Evolutionary conservation across 2,113 vertebrate species (phyloP).

Genomic region (Petrocephalus zakoni): DNA sequence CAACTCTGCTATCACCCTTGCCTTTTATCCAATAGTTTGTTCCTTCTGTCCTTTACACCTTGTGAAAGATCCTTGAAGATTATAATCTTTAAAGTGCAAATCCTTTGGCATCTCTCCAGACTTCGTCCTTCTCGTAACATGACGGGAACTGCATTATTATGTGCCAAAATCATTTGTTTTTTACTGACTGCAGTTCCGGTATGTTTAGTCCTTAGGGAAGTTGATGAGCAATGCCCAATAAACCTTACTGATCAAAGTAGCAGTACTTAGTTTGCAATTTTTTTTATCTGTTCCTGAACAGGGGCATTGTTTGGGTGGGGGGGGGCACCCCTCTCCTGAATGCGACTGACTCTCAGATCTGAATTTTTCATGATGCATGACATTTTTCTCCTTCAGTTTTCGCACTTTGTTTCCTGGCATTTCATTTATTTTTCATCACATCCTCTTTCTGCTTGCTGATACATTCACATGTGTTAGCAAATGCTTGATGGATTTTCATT

Average conservation of each 20-base stretch:
- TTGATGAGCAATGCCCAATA: too few relatives aligned
- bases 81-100: neutral
- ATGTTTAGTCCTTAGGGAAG: too few relatives aligned
- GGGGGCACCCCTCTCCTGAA: neutral
- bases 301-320: neutral
- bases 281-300: too few relatives aligned
- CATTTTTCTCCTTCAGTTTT: neutral
- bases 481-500: neutral
- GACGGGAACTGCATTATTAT: neutral
- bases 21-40: neutral
- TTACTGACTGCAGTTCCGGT: too few relatives aligned
- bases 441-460: neutral
- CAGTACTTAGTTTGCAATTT: too few relatives aligned
- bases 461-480: neutral
- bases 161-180: neutral
- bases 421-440: neutral
- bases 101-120: neutral
- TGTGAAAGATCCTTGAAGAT: neutral
- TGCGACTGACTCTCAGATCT: neutral
- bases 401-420: neutral
- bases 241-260: too few relatives aligned
- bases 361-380: neutral
- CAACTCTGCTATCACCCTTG: neutral
- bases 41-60: neutral
- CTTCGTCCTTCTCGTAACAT: neutral